phyloP scores from a whole-genome alignment of 2,888 invertebrate species.

The Pedicia rivosa region DNA sequence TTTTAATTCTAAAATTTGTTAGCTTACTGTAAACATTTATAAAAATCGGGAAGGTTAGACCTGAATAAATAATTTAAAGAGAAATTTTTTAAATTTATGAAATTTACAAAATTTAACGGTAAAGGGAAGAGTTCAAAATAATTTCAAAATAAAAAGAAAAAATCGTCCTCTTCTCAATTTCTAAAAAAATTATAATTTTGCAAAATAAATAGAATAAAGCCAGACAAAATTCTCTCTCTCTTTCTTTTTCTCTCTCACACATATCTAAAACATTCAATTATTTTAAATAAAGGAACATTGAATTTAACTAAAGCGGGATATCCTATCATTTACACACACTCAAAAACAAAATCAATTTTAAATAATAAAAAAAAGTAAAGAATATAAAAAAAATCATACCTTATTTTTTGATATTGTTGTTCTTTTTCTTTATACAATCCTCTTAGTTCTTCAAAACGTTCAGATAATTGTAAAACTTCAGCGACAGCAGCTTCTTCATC shows the following conservation, averaged over 20 bases:
- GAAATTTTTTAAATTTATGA: too few relatives aligned
- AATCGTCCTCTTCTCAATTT: too few relatives aligned
- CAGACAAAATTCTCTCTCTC: too few relatives aligned
- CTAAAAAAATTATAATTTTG: not conserved
- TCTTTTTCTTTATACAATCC: slow-evolving; percentile 57
- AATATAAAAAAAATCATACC: slow-evolving; percentile 36
- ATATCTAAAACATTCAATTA: too few relatives aligned
- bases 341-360: too few relatives aligned
- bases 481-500: slow-evolving; percentile 47
- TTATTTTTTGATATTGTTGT: slow-evolving; percentile 58
- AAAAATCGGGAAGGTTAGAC: slow-evolving; percentile 4
- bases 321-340: too few relatives aligned
- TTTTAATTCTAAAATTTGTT: too few relatives aligned
- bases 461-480: slow-evolving; percentile 45
- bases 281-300: too few relatives aligned
- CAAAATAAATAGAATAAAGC: not conserved
- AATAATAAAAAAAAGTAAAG: slow-evolving; percentile 7
- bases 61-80: slow-evolving; percentile 1
- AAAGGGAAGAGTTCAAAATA: too few relatives aligned
- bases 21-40: slow-evolving; percentile 6
- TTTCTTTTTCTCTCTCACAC: too few relatives aligned
- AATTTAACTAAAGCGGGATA: not conserved
- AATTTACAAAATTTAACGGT: too few relatives aligned
- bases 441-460: slow-evolving; percentile 51
- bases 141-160: too few relatives aligned